A percentile compares a stretch with the other conserved stretches of the same genome.
phyloP scores from a whole-genome alignment of 2,888 invertebrate species.

The Agrilus mali region DNA sequence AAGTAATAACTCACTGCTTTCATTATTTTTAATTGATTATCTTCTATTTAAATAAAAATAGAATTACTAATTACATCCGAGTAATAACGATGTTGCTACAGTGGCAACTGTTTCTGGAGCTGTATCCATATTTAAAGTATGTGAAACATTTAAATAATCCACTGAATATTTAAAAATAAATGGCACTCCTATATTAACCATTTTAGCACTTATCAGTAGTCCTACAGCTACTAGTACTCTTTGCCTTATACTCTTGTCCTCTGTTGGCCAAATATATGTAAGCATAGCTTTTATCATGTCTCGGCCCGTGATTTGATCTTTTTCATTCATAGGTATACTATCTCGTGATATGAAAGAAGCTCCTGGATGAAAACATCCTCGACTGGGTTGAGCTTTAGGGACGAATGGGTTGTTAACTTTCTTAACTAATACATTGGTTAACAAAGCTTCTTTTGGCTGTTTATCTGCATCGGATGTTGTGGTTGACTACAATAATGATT shows the following conservation, averaged over 20 bases:
- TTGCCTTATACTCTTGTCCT: constrained; percentile 58
- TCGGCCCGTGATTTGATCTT: constrained; percentile 47
- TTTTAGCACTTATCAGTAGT: constrained; percentile 69
- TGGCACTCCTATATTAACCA: constrained; percentile 85
- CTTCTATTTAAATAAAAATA: not conserved
- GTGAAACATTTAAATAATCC: constrained; percentile 65
- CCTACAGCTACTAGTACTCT: constrained; percentile 77
- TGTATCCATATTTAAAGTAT: constrained; percentile 56
- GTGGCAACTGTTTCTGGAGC: constrained; percentile 73
- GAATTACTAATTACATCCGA: constrained; percentile 65
- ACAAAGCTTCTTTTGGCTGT: constrained; percentile 15
- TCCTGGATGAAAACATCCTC: constrained; percentile 91
- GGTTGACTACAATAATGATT: constrained; percentile 9
- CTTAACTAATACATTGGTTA: constrained; percentile 22
- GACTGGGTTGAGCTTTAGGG: constrained; percentile 36
- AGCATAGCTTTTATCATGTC: constrained; percentile 84
- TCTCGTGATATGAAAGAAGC: constrained; percentile 44
- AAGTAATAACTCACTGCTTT: no score
- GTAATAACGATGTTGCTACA: constrained; percentile 62
- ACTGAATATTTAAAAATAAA: constrained; percentile 91
- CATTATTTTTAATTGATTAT: no score
- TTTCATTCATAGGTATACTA: constrained; percentile 42
- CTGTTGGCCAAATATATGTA: constrained; percentile 92
- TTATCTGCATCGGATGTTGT: constrained; percentile 8
- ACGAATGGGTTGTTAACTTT: constrained; percentile 19